Percentiles rank a stretch among this genome's conserved stretches.
These are phyloP conservation scores for Rattus norvegicus DNA, from an alignment of 2,113 vertebrate genomes.

Conservation along the genomic window DNA sequence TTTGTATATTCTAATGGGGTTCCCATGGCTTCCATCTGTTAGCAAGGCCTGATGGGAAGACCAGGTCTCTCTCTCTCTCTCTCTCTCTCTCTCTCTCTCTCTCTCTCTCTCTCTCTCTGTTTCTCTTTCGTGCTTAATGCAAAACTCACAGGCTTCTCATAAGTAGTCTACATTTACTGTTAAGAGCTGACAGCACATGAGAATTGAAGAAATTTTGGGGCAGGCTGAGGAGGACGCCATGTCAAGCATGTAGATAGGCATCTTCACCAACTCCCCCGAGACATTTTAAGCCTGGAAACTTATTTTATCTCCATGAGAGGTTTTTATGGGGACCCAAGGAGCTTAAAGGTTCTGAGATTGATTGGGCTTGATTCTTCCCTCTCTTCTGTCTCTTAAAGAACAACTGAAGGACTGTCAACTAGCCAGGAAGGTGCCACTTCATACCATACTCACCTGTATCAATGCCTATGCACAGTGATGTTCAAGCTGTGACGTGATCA, in stretches of 20 bases:
- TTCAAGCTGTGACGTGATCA: background rate
- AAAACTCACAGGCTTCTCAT: background rate
- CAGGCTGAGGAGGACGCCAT: background rate
- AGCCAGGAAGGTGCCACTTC: background rate
- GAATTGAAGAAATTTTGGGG: background rate
- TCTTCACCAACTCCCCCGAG: background rate
- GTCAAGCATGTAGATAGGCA: background rate
- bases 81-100: too few relatives aligned
- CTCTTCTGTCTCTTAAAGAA: background rate
- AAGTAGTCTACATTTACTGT: fast-evolving
- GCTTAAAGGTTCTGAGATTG: background rate
- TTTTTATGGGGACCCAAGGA: background rate
- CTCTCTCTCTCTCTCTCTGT: background rate
- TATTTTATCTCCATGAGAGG: background rate
- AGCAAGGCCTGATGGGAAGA: background rate
- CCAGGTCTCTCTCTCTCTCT: background rate
- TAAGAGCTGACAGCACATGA: background rate
- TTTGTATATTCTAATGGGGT: background rate
- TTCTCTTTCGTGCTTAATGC: background rate
- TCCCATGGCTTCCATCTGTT: conserved; percentile 10
- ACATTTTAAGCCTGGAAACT: background rate
- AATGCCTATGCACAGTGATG: background rate
- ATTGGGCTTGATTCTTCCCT: background rate
- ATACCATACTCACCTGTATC: background rate
- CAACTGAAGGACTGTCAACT: background rate